Evolutionary conservation across 2,888 invertebrate genomes (phyloP).

Genomic region (Kryphioiulus occultus): DNA sequence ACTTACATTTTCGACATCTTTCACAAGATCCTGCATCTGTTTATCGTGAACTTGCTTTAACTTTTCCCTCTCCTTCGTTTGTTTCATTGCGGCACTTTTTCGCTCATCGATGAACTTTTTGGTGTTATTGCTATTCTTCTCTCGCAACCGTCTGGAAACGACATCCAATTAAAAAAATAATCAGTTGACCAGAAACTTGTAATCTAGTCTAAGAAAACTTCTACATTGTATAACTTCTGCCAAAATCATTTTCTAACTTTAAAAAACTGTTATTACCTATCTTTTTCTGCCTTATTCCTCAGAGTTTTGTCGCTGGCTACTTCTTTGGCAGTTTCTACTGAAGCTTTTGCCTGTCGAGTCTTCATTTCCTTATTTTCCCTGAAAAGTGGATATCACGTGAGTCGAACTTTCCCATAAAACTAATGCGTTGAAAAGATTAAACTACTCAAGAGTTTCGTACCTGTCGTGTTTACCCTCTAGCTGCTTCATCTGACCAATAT

Average conservation of each 20-base stretch:
- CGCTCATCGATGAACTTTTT: conserved; percentile 97
- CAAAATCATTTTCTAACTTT: too few relatives aligned
- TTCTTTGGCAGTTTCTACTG: conserved; percentile 95
- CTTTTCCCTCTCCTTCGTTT: conserved; percentile 89
- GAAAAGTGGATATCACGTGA: conserved; percentile 54
- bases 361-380: conserved; percentile 97
- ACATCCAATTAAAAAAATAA: background rate
- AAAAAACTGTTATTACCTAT: conserved; percentile 65
- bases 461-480: conserved; percentile 87
- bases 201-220: too few relatives aligned
- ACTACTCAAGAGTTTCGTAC: conserved; percentile 62
- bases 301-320: conserved; percentile 95
- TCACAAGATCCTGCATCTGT: conserved; percentile 82
- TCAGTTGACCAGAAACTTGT: background rate
- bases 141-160: conserved; percentile 74
- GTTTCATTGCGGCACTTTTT: conserved; percentile 85
- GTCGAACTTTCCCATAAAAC: background rate
- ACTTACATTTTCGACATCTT: conserved; percentile 60
- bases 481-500: conserved; percentile 85
- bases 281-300: conserved; percentile 95
- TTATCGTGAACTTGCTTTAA: conserved; percentile 90
- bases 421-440: background rate
- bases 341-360: conserved; percentile 90
- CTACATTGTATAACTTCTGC: too few relatives aligned
- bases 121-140: conserved; percentile 97